These are phyloP conservation scores for Andinoacara biseriatus DNA, from an alignment of 2,113 vertebrate species.

Conservation along the genomic window DNA sequence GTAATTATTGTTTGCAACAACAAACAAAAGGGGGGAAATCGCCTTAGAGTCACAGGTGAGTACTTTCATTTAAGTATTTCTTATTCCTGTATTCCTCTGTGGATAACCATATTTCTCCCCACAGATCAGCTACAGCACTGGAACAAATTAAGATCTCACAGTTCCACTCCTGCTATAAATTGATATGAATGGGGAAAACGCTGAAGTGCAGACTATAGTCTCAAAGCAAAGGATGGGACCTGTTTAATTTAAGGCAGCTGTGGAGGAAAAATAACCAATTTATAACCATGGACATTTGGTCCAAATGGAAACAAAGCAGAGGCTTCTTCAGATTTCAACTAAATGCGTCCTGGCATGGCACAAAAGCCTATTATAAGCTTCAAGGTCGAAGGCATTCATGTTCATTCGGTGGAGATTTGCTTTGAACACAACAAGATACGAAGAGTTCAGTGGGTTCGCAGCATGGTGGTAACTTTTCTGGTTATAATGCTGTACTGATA, in stretches of 20 bases:
- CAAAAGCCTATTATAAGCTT: slow-evolving; percentile 1
- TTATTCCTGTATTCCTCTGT: slow-evolving; percentile 3
- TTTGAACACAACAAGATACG: background rate
- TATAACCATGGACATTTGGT: background rate
- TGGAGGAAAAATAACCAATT: background rate
- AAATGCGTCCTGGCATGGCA: background rate
- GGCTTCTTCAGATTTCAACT: background rate
- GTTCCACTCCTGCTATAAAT: slow-evolving; percentile 40
- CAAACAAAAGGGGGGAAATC: background rate
- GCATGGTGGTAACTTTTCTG: background rate
- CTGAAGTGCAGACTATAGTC: slow-evolving; percentile 14
- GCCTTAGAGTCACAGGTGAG: slow-evolving; percentile 4
- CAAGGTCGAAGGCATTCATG: slow-evolving; percentile 25
- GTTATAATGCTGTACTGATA: background rate
- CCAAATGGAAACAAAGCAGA: background rate
- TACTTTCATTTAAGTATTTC: slow-evolving; percentile 4
- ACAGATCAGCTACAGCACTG: slow-evolving; percentile 36
- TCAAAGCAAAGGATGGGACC: slow-evolving; percentile 9
- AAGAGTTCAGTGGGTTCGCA: background rate
- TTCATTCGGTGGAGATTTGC: background rate
- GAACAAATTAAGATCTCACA: slow-evolving; percentile 59
- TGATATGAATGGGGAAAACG: slow-evolving; percentile 40
- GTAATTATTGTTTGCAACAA: background rate
- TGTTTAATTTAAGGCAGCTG: slow-evolving; percentile 28
- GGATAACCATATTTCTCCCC: background rate